phyloP scores from a whole-genome alignment of 1,140 invertebrate species.

The Diorhabda elongata region DNA sequence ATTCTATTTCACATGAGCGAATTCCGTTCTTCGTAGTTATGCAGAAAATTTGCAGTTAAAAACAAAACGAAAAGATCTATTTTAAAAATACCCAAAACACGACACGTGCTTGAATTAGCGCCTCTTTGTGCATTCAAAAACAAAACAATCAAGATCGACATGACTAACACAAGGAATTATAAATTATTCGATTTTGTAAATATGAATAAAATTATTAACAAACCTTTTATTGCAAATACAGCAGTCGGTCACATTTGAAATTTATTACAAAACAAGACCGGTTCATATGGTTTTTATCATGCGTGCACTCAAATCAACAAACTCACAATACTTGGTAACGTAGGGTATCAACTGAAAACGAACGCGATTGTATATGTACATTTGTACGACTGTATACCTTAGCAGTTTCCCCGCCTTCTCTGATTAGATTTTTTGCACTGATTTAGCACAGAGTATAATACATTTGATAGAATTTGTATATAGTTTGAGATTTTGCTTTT shows the following conservation, averaged over 20 bases:
- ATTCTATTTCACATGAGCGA: not conserved
- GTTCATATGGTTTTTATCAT: not conserved
- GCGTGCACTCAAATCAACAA: conserved; percentile 13
- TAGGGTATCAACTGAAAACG: not conserved
- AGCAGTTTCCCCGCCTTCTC: not conserved
- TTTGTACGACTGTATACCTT: not conserved
- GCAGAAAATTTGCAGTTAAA: not conserved
- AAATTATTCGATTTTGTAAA: not conserved
- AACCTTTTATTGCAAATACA: conserved; percentile 15
- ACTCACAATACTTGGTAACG: not conserved
- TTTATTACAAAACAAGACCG: conserved; percentile 16
- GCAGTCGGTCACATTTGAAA: conserved; percentile 8
- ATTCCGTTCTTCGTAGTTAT: not conserved
- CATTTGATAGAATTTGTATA: not conserved
- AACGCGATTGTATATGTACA: not conserved
- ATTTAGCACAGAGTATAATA: not conserved
- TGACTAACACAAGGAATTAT: not conserved
- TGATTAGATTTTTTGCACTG: not conserved
- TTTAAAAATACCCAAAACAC: not conserved
- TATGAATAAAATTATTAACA: not conserved
- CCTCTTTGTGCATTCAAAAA: not conserved
- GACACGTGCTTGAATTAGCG: not conserved
- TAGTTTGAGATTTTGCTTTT: not conserved
- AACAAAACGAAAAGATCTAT: not conserved
- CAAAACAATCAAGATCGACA: not conserved